Evolutionary conservation across 1,140 invertebrate genomes (phyloP).

Genomic region (Megalopta genalis): DNA sequence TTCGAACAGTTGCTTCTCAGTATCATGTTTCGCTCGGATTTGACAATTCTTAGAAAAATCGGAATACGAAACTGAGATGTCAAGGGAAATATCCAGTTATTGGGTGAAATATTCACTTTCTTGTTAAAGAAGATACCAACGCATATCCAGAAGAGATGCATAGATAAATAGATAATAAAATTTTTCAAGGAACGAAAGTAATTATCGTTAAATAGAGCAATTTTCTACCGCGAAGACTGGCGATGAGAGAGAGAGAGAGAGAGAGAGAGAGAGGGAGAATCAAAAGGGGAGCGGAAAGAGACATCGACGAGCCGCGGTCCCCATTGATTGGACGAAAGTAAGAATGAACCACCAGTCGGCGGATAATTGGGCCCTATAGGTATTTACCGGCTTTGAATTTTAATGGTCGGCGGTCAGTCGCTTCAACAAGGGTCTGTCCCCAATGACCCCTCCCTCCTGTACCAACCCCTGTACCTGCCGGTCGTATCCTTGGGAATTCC

Average conservation of each 20-base stretch:
- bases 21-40: no score
- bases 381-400: conserved; percentile 61
- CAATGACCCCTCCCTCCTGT: conserved; percentile 42
- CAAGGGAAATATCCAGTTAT: no score
- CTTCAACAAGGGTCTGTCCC: conserved; percentile 51
- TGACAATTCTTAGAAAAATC: no score
- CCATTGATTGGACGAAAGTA: conserved; percentile 9
- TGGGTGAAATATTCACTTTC: no score
- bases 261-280: background rate
- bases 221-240: background rate
- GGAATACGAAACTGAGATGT: no score
- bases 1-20: no score
- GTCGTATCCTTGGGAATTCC: conserved; percentile 29
- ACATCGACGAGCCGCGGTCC: conserved; percentile 1
- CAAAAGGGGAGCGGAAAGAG: no score
- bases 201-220: background rate
- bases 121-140: no score
- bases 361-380: conserved; percentile 67
- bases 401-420: conserved; percentile 32
- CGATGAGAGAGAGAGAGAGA: no score
- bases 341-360: conserved; percentile 67
- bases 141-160: no score
- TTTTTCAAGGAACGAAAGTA: background rate
- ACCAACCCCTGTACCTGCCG: no score
- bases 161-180: background rate